These are phyloP conservation scores for Microplitis demolitor DNA, from an alignment of 1,140 invertebrate genomes.

Conservation along the genomic window DNA sequence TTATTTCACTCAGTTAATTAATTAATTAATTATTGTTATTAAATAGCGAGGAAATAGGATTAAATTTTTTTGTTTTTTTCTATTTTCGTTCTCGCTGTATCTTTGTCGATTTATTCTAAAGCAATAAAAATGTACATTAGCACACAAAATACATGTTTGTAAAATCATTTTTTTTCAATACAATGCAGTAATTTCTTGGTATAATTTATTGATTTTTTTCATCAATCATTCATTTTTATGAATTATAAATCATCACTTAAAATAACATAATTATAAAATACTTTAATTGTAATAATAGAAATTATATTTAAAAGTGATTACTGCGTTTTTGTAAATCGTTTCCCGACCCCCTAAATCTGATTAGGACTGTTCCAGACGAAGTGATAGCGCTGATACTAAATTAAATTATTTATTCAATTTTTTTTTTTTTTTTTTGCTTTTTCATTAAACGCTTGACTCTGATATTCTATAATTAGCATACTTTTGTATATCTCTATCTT, in stretches of 20 bases:
- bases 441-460: not conserved
- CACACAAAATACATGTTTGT: conserved; percentile 54
- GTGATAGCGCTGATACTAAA: conserved; percentile 52
- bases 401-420: not conserved
- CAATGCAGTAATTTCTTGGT: conserved; percentile 52
- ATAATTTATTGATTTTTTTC: not conserved
- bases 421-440: not conserved
- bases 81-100: conserved; percentile 52
- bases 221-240: too few species aligned
- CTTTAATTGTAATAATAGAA: not conserved
- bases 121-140: conserved; percentile 62
- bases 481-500: not conserved
- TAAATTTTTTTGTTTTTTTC: conserved; percentile 16
- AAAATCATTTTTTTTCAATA: conserved; percentile 37
- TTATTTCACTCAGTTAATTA: too few species aligned
- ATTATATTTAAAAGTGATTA: conserved; percentile 40
- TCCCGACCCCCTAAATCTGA: conserved; percentile 54
- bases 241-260: not conserved
- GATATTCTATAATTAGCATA: not conserved
- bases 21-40: not conserved
- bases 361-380: conserved; percentile 62
- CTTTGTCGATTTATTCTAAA: conserved; percentile 56
- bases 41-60: not conserved
- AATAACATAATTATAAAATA: not conserved
- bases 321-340: conserved; percentile 49